phyloP scores from a whole-genome alignment of 2,888 invertebrate genomes.

The Clusia tigrina region DNA sequence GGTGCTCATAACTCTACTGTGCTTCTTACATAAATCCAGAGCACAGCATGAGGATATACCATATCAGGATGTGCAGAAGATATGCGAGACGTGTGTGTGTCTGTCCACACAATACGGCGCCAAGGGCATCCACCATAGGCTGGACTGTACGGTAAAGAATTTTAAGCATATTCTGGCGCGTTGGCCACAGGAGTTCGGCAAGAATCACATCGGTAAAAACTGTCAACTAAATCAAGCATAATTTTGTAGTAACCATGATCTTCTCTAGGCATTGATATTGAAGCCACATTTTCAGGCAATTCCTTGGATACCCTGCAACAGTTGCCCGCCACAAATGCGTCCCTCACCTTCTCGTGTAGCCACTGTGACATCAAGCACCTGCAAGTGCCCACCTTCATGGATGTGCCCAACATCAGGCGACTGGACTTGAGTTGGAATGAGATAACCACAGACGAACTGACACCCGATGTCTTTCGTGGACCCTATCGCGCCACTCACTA shows the following conservation, averaged over 20 bases:
- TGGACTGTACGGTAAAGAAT: conserved; percentile 55
- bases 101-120: conserved; percentile 45
- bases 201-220: conserved; percentile 48
- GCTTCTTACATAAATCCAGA: background rate
- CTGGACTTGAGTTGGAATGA: conserved; percentile 62
- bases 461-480: conserved; percentile 74
- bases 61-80: conserved; percentile 54
- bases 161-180: conserved; percentile 60
- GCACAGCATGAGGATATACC: conserved; percentile 58
- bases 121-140: conserved; percentile 44
- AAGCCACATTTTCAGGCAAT: conserved; percentile 60
- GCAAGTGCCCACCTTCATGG: conserved; percentile 59
- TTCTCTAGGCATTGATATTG: conserved; percentile 47
- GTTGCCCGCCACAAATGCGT: conserved; percentile 59
- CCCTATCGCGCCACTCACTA: conserved; percentile 69
- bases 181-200: conserved; percentile 60
- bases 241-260: background rate
- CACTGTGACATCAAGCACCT: conserved; percentile 58
- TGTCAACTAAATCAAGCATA: too few species aligned
- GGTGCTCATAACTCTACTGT: too few species aligned
- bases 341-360: conserved; percentile 57
- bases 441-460: conserved; percentile 67
- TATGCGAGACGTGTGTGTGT: conserved; percentile 59
- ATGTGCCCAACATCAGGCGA: conserved; percentile 58
- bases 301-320: conserved; percentile 56